Conservation (phyloP, 2,888 invertebrate genomes). For the Odontothrips loti region DNA sequence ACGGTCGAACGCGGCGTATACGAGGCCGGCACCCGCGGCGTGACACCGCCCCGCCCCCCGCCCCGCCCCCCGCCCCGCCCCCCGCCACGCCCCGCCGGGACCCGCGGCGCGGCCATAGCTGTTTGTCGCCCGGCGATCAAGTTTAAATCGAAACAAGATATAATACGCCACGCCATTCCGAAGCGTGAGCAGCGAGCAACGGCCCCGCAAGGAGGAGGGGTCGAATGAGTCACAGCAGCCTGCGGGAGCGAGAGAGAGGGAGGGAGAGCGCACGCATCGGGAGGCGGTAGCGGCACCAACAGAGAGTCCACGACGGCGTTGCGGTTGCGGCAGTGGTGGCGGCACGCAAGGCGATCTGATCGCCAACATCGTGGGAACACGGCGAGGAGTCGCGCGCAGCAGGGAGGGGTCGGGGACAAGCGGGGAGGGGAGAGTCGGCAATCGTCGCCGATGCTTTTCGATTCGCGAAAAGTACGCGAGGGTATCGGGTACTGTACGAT, state of each 20-base stretch:
- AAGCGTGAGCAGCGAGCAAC: too few relatives aligned
- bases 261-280: background rate
- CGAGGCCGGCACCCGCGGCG: background rate
- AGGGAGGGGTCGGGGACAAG: too few relatives aligned
- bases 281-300: background rate
- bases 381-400: background rate
- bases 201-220: background rate
- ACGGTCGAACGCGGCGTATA: background rate
- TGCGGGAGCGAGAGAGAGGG: background rate
- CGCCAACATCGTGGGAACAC: constrained; percentile 23
- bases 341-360: constrained; percentile 12
- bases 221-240: background rate
- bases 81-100: background rate
- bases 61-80: background rate
- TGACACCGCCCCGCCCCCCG: background rate
- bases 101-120: background rate
- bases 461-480: too few relatives aligned
- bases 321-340: background rate
- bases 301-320: background rate
- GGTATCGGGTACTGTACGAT: too few relatives aligned
- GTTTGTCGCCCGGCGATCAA: constrained; percentile 11
- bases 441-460: too few relatives aligned
- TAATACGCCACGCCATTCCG: background rate
- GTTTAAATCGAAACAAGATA: constrained; percentile 27
- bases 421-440: too few relatives aligned